A percentile compares a stretch with the other conserved stretches of the same genome.
Evolutionary conservation across 2,797 vertebrate genomes (phyloP).

Genomic region (Muscicapa striata): DNA sequence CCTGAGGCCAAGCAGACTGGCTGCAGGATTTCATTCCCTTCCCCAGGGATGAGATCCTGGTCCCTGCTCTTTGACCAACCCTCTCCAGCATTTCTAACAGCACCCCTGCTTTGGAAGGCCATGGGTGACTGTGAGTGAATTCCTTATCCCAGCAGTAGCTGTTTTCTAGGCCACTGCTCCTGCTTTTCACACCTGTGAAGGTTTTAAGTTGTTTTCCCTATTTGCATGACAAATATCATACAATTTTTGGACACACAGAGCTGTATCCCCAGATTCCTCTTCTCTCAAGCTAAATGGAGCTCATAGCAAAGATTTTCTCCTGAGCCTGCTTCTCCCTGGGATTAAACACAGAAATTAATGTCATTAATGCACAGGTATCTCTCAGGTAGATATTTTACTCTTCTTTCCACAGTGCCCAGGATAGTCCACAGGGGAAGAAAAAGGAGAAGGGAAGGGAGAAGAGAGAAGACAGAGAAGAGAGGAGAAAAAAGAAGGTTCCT

Average conservation of each 20-base stretch:
- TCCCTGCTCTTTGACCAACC: background rate
- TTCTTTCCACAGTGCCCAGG: no score
- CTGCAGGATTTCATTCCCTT: background rate
- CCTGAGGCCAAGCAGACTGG: background rate
- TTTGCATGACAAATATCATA: background rate
- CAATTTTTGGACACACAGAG: background rate
- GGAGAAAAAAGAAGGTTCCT: background rate
- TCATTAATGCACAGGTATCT: background rate
- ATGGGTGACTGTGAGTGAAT: background rate
- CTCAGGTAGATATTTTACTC: background rate
- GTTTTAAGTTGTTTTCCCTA: background rate
- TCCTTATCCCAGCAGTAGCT: background rate
- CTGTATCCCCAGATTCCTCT: background rate
- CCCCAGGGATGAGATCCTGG: background rate
- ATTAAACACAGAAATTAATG: background rate
- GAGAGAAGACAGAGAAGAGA: background rate
- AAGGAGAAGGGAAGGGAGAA: no score
- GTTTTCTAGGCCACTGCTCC: background rate
- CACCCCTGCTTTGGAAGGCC: background rate
- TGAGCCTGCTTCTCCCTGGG: background rate
- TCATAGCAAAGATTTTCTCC: background rate
- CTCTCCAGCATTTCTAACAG: background rate
- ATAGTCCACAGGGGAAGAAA: background rate
- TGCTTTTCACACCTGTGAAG: background rate
- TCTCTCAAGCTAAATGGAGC: background rate